Conservation (phyloP, 2,113 vertebrate genomes). For the Orthonyx spaldingii region DNA sequence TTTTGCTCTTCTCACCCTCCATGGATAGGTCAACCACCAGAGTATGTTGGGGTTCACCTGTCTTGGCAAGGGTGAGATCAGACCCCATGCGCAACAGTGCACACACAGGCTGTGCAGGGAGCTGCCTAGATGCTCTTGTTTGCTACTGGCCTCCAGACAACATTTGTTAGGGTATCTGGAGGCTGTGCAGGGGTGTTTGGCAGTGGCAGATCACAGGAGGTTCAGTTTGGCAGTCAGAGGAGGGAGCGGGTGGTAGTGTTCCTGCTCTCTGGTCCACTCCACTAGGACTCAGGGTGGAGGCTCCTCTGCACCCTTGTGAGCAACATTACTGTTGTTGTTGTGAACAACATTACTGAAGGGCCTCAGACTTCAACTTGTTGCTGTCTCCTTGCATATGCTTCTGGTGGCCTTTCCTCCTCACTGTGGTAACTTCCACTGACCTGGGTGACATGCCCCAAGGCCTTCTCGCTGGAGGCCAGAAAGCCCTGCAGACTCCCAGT, state of each 20-base stretch:
- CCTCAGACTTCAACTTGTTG: neutral
- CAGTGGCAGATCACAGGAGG: neutral
- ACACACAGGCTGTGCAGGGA: fast-evolving
- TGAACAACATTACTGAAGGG: neutral
- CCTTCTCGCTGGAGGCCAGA: fast-evolving
- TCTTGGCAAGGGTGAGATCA: too few species aligned
- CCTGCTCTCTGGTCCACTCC: neutral
- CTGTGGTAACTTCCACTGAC: neutral
- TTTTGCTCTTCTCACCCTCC: neutral
- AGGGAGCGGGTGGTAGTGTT: fast-evolving
- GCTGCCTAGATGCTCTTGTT: neutral
- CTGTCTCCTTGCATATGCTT: neutral
- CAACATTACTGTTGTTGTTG: fast-evolving
- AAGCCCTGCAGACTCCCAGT: neutral
- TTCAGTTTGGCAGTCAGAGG: neutral
- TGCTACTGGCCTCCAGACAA: neutral
- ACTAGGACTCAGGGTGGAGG: neutral
- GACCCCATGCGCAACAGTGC: fast-evolving
- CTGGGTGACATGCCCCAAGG: neutral
- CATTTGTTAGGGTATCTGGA: neutral
- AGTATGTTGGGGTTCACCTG: neutral
- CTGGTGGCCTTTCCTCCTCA: neutral
- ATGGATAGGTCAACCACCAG: neutral
- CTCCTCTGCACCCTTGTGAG: neutral
- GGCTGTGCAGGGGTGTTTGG: neutral